These are phyloP conservation scores for Dascyllus trimaculatus DNA, from an alignment of 2,113 vertebrate species.

Conservation along the genomic window DNA sequence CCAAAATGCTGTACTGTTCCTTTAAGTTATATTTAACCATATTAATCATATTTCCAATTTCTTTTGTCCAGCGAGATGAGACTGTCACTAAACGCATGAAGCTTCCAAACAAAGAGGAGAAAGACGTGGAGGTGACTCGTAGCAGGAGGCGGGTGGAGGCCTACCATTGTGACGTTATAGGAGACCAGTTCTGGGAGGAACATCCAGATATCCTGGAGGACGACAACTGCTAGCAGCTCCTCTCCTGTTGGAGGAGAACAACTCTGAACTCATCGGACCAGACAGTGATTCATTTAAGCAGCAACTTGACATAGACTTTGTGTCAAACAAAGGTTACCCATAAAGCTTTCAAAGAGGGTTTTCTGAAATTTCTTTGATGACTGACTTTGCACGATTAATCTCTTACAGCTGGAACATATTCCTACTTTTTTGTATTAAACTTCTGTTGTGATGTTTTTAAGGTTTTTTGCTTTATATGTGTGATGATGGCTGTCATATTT, in stretches of 20 bases:
- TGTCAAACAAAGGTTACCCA: not conserved
- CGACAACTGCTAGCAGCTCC: slow-evolving; percentile 79
- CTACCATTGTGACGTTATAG: slow-evolving; percentile 92
- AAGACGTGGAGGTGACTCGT: slow-evolving; percentile 86
- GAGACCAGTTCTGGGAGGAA: slow-evolving; percentile 95
- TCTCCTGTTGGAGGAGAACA: slow-evolving; percentile 3
- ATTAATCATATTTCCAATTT: not conserved
- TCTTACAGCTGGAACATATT: slow-evolving; percentile 4
- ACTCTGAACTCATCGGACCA: not conserved
- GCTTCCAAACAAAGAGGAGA: slow-evolving; percentile 84
- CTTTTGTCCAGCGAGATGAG: slow-evolving; percentile 86
- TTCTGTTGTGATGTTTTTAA: slow-evolving; percentile 3
- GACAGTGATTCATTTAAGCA: not conserved
- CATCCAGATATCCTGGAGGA: slow-evolving; percentile 90
- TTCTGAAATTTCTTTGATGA: slow-evolving; percentile 10
- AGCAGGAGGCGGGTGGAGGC: slow-evolving; percentile 83
- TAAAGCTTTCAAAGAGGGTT: not conserved
- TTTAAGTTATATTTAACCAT: not conserved
- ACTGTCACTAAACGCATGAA: slow-evolving; percentile 86
- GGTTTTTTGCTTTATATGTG: not conserved
- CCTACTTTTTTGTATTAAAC: slow-evolving; percentile 30
- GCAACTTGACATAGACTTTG: not conserved
- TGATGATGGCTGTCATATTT: not conserved
- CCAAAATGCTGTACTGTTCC: not conserved
- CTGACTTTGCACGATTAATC: not conserved